Conservation (phyloP, 2,797 vertebrate species). For the Miichthys miiuy region DNA sequence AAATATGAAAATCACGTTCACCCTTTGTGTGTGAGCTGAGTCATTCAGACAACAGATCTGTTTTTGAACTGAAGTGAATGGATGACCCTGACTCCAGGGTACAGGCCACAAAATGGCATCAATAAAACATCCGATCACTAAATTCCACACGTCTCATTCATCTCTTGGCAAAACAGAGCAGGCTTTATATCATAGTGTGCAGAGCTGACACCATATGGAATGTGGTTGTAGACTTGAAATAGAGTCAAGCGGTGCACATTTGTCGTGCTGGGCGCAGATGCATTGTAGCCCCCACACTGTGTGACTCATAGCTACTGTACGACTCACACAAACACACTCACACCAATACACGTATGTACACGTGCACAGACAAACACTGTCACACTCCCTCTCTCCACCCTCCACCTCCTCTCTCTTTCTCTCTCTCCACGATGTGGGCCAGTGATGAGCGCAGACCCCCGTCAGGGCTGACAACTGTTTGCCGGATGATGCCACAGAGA, state of each 20-base stretch:
- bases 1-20: not conserved
- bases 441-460: constrained; percentile 76
- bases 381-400: constrained; percentile 21
- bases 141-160: constrained; percentile 56
- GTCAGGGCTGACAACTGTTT: constrained; percentile 81
- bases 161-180: constrained; percentile 40
- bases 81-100: constrained; percentile 1
- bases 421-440: constrained; percentile 57
- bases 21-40: constrained; percentile 18
- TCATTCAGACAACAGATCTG: constrained; percentile 26
- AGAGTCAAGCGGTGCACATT: constrained; percentile 78
- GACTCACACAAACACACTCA: constrained; percentile 51
- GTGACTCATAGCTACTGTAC: constrained; percentile 81
- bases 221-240: constrained; percentile 77
- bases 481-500: constrained; percentile 70
- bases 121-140: constrained; percentile 20
- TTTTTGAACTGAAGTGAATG: constrained; percentile 18
- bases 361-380: constrained; percentile 45
- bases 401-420: constrained; percentile 6
- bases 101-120: not conserved
- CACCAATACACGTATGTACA: constrained; percentile 26
- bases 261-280: constrained; percentile 83
- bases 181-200: constrained; percentile 39
- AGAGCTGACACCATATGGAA: constrained; percentile 78
- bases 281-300: constrained; percentile 77